Evolutionary conservation across 1,140 invertebrate species (phyloP).

Genomic region (Ceratina japonica): DNA sequence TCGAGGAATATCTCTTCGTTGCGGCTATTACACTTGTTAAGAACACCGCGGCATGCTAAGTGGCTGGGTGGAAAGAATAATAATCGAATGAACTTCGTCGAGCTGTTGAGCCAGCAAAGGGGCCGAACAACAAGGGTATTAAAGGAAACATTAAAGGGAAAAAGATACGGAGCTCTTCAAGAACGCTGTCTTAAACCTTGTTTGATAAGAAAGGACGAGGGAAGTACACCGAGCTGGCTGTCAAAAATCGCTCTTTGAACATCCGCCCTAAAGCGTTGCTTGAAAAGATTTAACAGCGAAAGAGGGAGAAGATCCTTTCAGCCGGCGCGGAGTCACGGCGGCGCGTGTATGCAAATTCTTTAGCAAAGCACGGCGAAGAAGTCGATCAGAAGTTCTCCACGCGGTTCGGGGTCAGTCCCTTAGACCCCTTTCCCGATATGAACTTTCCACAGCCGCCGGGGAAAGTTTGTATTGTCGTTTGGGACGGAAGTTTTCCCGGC

Average conservation of each 20-base stretch:
- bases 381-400: conserved; percentile 47
- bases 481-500: conserved; percentile 34
- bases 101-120: not conserved
- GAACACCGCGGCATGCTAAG: not conserved
- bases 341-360: conserved; percentile 19
- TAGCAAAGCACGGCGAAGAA: not conserved
- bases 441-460: conserved; percentile 34
- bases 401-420: conserved; percentile 41
- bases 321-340: too few species aligned
- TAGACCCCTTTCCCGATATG: conserved; percentile 40
- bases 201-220: not conserved
- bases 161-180: conserved; percentile 5
- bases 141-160: conserved; percentile 34
- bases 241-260: not conserved
- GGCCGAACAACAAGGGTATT: conserved; percentile 32
- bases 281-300: not conserved
- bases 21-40: not conserved
- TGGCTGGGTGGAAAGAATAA: not conserved
- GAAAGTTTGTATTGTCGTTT: conserved; percentile 46
- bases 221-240: not conserved
- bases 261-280: not conserved
- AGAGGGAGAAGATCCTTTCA: not conserved
- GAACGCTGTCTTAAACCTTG: conserved; percentile 23
- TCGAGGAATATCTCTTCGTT: not conserved
- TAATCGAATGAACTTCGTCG: not conserved